A percentile compares a stretch with the other conserved stretches of the same genome.
Evolutionary conservation across 2,888 invertebrate species (phyloP).

Genomic region (Brachynemurus nebulosus): DNA sequence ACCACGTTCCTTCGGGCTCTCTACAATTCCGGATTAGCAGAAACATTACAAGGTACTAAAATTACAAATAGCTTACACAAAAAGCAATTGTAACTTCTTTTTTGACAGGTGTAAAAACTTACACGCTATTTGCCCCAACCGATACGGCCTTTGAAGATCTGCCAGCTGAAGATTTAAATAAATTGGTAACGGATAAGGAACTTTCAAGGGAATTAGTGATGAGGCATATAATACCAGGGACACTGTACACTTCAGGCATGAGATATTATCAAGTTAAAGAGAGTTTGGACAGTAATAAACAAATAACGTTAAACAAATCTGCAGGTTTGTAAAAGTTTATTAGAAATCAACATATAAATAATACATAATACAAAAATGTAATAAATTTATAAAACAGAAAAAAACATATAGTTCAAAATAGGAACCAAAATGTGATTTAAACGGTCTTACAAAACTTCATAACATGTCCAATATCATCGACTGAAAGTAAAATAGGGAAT

Average conservation of each 20-base stretch:
- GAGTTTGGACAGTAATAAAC: constrained; percentile 58
- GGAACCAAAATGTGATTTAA: too few species aligned
- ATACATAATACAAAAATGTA: too few species aligned
- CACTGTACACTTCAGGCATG: constrained; percentile 76
- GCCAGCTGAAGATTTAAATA: constrained; percentile 43
- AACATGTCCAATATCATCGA: too few species aligned
- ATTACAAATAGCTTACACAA: background rate
- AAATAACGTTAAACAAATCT: constrained; percentile 68
- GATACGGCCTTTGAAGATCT: constrained; percentile 65
- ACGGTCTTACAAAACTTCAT: too few species aligned
- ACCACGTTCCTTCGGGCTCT: constrained; percentile 64
- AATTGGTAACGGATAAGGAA: constrained; percentile 45
- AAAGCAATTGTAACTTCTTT: background rate
- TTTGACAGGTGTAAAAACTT: constrained; percentile 59
- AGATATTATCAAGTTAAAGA: constrained; percentile 74
- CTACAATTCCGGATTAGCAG: constrained; percentile 61
- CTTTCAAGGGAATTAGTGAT: constrained; percentile 60
- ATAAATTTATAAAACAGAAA: too few species aligned
- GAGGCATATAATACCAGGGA: constrained; percentile 61
- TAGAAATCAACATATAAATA: too few species aligned
- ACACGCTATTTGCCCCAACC: constrained; percentile 74
- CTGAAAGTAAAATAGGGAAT: too few species aligned
- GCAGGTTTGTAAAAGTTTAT: constrained; percentile 42
- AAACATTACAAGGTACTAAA: constrained; percentile 50
- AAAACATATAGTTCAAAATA: too few species aligned